Evolutionary conservation across 2,888 invertebrate genomes (phyloP), one percentile per base, ranked within the genome.

Genomic region (Drosophila acutilabella): DNA sequence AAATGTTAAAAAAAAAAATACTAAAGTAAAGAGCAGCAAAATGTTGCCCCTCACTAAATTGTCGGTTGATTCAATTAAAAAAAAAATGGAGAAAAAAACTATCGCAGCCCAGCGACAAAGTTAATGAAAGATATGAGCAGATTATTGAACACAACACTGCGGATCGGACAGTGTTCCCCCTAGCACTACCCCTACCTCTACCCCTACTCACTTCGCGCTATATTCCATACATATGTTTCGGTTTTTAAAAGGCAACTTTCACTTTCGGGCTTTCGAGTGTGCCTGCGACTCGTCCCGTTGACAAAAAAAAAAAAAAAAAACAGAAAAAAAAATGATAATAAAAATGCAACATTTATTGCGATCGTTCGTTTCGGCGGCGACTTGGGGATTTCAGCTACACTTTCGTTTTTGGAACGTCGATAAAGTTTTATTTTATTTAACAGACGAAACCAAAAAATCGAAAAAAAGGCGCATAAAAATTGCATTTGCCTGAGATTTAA

Each of bases 301-400:
- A 52, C 72, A 13, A 47, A 58, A 50, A 72, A 66, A 59, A 47
- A 10, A 44, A 54, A 50, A 72, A 66, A 59, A 47, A 33, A 42
- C 45, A 36, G 52, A 58, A 62, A 67, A 56, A 26, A 71, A 74
- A 81, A 57, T 81, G 72, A 88, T 83, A 83, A 83, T 83, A 88
- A 88, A 83, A 83, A 80, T 83, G 83, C 83, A 83, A 82, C 88
- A 83, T 88, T 82, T 83, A 88, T 85, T 88, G 78, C 72, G 66
- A 62, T 58, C 68, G 57, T 47, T 40, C 51, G n/a, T 16, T 18
- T 42, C 18, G 30, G 33, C 33, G 36, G 26, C 16, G 36, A 30
- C 10, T 51, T 51, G 18, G 23, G 13, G 36, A 33, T 30, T 42
- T 51, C 13, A 38, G 59, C 71, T 60, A 54, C 71, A 78, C 79